Evolutionary conservation across 2,113 vertebrate species (phyloP).

Genomic region (Lepisosteus oculatus): DNA sequence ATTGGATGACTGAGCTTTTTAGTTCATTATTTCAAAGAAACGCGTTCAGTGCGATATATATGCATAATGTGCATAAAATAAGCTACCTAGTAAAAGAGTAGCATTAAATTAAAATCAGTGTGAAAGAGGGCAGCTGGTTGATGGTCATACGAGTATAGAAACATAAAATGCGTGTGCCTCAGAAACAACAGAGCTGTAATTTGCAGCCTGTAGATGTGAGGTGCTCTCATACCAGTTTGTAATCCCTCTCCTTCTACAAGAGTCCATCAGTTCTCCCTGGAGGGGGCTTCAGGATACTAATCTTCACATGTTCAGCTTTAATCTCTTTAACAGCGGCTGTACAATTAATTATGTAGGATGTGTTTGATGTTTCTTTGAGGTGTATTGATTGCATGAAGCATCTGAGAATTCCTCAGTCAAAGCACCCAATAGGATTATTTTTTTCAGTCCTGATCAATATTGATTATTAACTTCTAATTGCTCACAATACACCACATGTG

Average conservation of each 20-base stretch:
- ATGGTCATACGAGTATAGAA: too few relatives aligned
- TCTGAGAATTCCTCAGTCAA: background rate
- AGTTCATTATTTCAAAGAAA: too few relatives aligned
- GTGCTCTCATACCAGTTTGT: constrained; percentile 62
- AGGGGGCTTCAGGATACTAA: constrained; percentile 56
- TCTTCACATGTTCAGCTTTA: constrained; percentile 60
- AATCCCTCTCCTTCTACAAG: constrained; percentile 74
- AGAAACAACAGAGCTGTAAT: too few relatives aligned
- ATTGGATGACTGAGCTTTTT: too few relatives aligned
- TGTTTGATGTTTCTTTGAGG: constrained; percentile 13
- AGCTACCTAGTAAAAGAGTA: background rate
- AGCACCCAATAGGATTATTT: background rate
- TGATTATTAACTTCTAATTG: constrained; percentile 58
- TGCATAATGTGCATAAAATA: too few relatives aligned
- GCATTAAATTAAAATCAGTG: background rate
- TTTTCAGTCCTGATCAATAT: constrained; percentile 52
- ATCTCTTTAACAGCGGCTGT: constrained; percentile 62
- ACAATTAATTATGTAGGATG: constrained; percentile 59
- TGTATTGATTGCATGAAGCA: background rate
- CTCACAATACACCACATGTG: background rate
- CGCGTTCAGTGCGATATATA: too few relatives aligned
- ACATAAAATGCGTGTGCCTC: too few relatives aligned
- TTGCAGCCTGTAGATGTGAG: background rate
- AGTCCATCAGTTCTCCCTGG: constrained; percentile 60
- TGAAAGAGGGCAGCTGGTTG: too few relatives aligned